These are phyloP conservation scores for Vireo altiloquus DNA, from an alignment of 2,113 vertebrate species.

Conservation along the genomic window DNA sequence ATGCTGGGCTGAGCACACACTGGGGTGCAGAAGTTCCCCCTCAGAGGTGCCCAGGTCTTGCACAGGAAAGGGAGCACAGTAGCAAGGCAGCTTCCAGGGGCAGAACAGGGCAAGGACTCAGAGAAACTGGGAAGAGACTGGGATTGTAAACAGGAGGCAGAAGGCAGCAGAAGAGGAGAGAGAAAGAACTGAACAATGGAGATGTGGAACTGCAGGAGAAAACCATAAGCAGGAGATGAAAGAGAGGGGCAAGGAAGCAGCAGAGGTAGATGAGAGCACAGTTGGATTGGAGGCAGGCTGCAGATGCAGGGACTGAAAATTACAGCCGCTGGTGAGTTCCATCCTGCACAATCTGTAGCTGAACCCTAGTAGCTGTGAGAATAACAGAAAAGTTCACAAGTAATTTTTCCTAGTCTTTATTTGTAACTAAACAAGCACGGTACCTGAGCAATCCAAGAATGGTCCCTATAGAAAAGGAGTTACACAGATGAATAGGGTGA, in stretches of 20 bases:
- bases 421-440: neutral
- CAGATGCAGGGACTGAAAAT: neutral
- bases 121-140: neutral
- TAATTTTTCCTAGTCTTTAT: neutral
- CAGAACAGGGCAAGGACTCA: neutral
- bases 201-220: neutral
- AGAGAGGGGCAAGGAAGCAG: neutral
- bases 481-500: neutral
- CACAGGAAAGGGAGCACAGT: neutral
- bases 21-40: neutral
- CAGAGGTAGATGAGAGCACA: neutral
- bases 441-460: neutral
- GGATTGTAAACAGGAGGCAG: neutral
- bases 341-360: neutral
- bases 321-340: neutral
- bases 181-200: neutral
- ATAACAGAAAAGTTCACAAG: neutral
- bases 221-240: neutral
- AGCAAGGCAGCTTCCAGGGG: neutral
- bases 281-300: neutral
- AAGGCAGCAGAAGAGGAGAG: neutral
- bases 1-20: neutral
- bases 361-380: neutral
- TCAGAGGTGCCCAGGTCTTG: neutral
- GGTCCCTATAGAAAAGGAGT: neutral